Evolutionary conservation across 2,113 vertebrate genomes (phyloP), one percentile per base, ranked within the genome.

Genomic region (Pedetes capensis): DNA sequence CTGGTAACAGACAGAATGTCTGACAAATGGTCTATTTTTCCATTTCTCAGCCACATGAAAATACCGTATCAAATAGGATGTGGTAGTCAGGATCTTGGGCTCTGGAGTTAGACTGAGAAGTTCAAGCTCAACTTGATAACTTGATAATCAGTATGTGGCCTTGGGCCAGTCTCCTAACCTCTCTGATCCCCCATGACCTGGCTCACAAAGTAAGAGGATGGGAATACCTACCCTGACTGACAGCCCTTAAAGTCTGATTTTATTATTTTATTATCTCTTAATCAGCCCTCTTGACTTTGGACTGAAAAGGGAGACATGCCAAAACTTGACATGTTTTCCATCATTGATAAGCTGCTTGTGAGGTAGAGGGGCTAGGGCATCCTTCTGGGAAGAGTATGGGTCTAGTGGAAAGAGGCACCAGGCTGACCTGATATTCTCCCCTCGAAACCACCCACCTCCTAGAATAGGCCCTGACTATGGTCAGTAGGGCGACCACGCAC

Each of bases 201-300:
- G 8, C 68, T 82, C 18, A 39, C 16, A 49, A 53, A 81, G 20
- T 10, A 5, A 82, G 25, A 9, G 42, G 18, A 64, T 72, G 20
- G 39, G 49, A 89, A 82, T 29, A 64, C 39, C 69, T 55, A 57
- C 16, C 51, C 8, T 55, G 66, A 80, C 11, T 4, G 47, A 59
- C 5, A 53, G 39, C 4, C 25, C 44, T 74, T 37, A 53, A 9
- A 8, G 13, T 22, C 13, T 32, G 22, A 44, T 18, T 78, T 63
- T 53, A 72, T 29, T 42, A 83, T 59, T 89, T 66, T 51, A 51
- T 14, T 44, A 29, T 80, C 39, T n/a, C 29, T 71, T 82, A 76
- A 32, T 94, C 44, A 61, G 61, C 69, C 79, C 14, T 72, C 72
- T 92, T 88, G 76, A 90, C 55, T 88, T 81, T 37, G 59, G 75